Evolutionary conservation across 2,888 invertebrate species (phyloP).

Genomic region (Nephrotoma appendiculata): DNA sequence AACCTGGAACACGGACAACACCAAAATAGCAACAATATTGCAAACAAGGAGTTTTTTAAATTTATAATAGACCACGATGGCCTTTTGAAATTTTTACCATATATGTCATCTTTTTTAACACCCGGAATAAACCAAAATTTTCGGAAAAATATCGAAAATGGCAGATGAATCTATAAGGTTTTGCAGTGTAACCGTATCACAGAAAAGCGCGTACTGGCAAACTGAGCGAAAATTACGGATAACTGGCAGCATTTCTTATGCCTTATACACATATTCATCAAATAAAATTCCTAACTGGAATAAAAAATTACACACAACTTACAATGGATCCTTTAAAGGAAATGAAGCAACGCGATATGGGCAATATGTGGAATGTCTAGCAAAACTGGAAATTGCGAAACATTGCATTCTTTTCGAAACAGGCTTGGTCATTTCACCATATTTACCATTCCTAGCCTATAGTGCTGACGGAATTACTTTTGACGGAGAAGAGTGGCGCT

Average conservation of each 20-base stretch:
- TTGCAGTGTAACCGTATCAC: background rate
- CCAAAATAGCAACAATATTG: background rate
- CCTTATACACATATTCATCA: background rate
- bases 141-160: background rate
- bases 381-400: too few relatives aligned
- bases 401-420: too few relatives aligned
- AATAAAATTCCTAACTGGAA: background rate
- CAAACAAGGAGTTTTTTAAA: background rate
- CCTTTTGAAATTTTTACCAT: background rate
- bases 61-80: background rate
- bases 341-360: constrained; percentile 1
- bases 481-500: too few relatives aligned
- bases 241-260: background rate
- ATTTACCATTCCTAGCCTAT: too few relatives aligned
- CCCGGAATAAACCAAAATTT: constrained; percentile 19
- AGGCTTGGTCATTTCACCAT: too few relatives aligned
- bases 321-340: constrained; percentile 5
- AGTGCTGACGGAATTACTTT: too few relatives aligned
- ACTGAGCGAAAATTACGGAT: background rate
- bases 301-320: constrained; percentile 1
- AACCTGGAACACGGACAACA: background rate
- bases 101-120: constrained; percentile 19
- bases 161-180: constrained; percentile 3
- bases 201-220: background rate
- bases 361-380: too few relatives aligned